A percentile compares a stretch with the other conserved stretches of the same genome.
Evolutionary conservation across 2,113 vertebrate genomes (phyloP).

Genomic region (Ardeotis arabs): DNA sequence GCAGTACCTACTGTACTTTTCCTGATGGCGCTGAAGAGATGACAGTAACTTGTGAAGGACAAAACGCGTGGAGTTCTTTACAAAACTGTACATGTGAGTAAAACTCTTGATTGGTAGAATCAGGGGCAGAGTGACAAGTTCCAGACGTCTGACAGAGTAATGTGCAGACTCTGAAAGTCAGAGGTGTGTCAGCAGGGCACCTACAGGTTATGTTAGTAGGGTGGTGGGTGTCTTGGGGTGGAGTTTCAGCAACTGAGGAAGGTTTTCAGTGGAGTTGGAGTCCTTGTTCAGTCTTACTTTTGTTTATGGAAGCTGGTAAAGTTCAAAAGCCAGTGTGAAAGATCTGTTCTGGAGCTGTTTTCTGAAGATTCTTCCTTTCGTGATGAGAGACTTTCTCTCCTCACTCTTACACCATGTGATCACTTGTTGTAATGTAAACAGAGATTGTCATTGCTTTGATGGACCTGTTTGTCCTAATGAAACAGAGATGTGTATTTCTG

Average conservation of each 20-base stretch:
- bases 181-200: background rate
- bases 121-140: background rate
- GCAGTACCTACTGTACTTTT: background rate
- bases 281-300: background rate
- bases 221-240: background rate
- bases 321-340: background rate
- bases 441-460: background rate
- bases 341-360: background rate
- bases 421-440: background rate
- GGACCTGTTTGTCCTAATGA: background rate
- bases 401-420: background rate
- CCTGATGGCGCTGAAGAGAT: background rate
- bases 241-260: background rate
- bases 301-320: background rate
- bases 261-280: background rate
- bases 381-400: background rate
- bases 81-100: background rate
- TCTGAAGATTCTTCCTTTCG: background rate
- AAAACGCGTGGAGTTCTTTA: background rate
- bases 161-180: background rate
- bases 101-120: background rate
- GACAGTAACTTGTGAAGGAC: background rate
- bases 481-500: background rate
- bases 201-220: background rate
- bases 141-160: accelerated